These are phyloP conservation scores for Caenorhabditis sp. DNA, from an alignment of 2,888 invertebrate species.

Conservation along the genomic window DNA sequence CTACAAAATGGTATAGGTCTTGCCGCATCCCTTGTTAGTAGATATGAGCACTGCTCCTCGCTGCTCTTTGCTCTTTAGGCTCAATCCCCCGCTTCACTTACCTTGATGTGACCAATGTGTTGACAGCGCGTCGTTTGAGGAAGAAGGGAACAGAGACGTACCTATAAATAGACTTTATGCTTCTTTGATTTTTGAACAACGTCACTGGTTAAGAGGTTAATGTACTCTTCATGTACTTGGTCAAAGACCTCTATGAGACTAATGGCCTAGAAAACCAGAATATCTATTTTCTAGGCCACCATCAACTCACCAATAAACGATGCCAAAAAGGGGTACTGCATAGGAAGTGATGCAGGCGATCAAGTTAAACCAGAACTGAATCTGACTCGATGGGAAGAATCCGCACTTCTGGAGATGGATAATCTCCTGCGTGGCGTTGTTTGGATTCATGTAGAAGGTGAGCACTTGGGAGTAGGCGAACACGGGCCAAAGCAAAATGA, in stretches of 20 bases:
- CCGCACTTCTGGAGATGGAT: conserved; percentile 58
- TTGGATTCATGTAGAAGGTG: conserved; percentile 62
- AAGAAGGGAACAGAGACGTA: conserved; percentile 70
- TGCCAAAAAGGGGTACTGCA: conserved; percentile 67
- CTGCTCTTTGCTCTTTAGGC: conserved; percentile 8
- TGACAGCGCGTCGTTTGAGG: conserved; percentile 61
- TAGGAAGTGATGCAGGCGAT: conserved; percentile 63
- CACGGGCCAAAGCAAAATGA: conserved; percentile 67
- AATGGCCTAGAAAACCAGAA: too few species aligned
- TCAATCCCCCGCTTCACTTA: conserved; percentile 16
- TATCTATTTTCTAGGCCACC: neutral
- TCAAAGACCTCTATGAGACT: too few species aligned
- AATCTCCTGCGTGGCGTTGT: conserved; percentile 50
- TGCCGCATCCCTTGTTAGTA: too few species aligned
- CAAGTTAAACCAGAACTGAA: conserved; percentile 67
- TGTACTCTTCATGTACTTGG: too few species aligned
- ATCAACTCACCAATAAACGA: conserved; percentile 63
- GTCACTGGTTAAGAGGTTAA: too few species aligned
- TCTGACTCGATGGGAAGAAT: conserved; percentile 59
- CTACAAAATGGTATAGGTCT: too few species aligned
- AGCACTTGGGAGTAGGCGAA: conserved; percentile 64
- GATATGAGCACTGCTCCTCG: too few species aligned
- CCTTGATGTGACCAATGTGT: conserved; percentile 58
- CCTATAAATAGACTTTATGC: conserved; percentile 24
- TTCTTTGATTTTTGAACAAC: conserved; percentile 5